phyloP scores from a whole-genome alignment of 2,888 invertebrate species.

The Ferdinandea cuprea region DNA sequence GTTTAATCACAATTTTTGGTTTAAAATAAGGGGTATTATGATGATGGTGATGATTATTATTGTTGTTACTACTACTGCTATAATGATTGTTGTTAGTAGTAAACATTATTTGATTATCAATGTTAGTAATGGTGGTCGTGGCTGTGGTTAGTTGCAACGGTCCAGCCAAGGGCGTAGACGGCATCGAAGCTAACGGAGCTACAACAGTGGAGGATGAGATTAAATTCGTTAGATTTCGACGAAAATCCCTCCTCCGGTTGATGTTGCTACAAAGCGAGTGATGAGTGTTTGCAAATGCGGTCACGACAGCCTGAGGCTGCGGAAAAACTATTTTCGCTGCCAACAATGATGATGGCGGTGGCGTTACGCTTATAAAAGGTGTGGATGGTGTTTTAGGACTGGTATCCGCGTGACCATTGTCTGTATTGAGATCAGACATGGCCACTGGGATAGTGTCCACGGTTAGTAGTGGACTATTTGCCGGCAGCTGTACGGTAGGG shows the following conservation, averaged over 20 bases:
- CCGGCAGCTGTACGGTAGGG: conserved; percentile 73
- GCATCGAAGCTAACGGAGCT: conserved; percentile 72
- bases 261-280: conserved; percentile 77
- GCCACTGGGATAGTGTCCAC: conserved; percentile 78
- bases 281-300: conserved; percentile 72
- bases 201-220: conserved; percentile 77
- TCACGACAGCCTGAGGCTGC: conserved; percentile 44
- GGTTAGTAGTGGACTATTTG: conserved; percentile 76
- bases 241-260: conserved; percentile 66
- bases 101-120: conserved; percentile 73
- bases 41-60: conserved; percentile 73
- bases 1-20: conserved; percentile 83
- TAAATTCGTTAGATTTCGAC: conserved; percentile 63
- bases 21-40: conserved; percentile 76
- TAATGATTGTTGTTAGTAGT: conserved; percentile 76
- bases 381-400: conserved; percentile 78
- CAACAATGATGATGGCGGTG: conserved; percentile 45
- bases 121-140: conserved; percentile 50
- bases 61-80: conserved; percentile 55
- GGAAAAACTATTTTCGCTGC: conserved; percentile 27
- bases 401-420: conserved; percentile 78
- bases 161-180: conserved; percentile 72
- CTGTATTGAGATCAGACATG: conserved; percentile 77
- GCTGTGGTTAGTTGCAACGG: conserved; percentile 73
- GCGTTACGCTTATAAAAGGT: conserved; percentile 63